phyloP scores from a whole-genome alignment of 2,888 invertebrate species.

The Apeira syringaria region DNA sequence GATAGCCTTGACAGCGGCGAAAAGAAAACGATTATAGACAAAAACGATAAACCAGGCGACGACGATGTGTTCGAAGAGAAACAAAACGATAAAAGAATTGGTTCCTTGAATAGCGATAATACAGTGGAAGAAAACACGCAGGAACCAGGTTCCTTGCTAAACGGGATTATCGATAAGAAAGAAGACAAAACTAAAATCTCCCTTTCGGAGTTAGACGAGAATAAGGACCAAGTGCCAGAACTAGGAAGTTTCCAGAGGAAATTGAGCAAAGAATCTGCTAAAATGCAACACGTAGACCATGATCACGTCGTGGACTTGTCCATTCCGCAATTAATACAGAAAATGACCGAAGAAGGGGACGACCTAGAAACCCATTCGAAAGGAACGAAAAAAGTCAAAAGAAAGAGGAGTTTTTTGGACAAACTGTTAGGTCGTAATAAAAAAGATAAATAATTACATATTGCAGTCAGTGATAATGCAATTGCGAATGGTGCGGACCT shows the following conservation, averaged over 20 bases:
- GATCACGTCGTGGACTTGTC: constrained; percentile 60
- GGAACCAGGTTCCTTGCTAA: constrained; percentile 41
- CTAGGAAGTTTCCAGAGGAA: constrained; percentile 57
- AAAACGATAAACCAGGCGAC: constrained; percentile 42
- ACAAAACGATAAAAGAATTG: constrained; percentile 32
- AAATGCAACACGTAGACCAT: constrained; percentile 40
- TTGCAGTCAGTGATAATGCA: constrained; percentile 48
- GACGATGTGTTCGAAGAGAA: constrained; percentile 67
- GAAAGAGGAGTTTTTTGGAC: constrained; percentile 77
- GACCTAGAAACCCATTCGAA: constrained; percentile 57
- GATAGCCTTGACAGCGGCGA: constrained; percentile 55
- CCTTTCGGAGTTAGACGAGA: constrained; percentile 63
- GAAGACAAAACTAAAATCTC: constrained; percentile 53
- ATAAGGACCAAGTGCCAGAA: constrained; percentile 68
- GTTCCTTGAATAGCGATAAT: constrained; percentile 30
- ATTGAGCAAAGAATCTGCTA: constrained; percentile 56
- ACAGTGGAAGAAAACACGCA: constrained; percentile 37
- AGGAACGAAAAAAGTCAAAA: constrained; percentile 66
- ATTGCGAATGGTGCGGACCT: constrained; percentile 60
- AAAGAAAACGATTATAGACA: constrained; percentile 43
- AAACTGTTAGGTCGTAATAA: constrained; percentile 71
- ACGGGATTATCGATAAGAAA: constrained; percentile 43
- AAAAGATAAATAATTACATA: constrained; percentile 52
- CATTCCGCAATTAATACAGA: constrained; percentile 70
- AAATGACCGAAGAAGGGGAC: constrained; percentile 67